Conservation (phyloP, 2,113 vertebrate species). For the Gnathonemus longibarbis region DNA sequence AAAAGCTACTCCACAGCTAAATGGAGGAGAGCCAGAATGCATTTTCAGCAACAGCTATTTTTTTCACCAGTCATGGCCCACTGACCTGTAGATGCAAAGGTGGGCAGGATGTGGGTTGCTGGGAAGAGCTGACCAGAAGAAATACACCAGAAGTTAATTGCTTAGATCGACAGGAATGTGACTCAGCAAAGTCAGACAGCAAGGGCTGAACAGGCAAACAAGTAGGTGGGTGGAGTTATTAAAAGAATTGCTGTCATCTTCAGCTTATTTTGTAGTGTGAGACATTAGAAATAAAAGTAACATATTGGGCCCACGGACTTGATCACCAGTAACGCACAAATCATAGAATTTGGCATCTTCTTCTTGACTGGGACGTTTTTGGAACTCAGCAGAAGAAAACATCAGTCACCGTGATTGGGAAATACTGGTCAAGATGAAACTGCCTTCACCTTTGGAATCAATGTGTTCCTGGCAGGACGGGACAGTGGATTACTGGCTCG, state of each 20-base stretch:
- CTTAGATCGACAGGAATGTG: neutral
- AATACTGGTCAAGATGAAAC: neutral
- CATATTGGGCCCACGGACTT: neutral
- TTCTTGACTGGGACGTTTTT: neutral
- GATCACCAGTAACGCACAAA: neutral
- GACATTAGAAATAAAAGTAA: neutral
- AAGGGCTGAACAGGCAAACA: neutral
- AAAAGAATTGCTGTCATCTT: neutral
- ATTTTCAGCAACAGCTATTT: neutral
- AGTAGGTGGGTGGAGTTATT: neutral
- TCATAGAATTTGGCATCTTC: neutral
- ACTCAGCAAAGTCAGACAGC: neutral
- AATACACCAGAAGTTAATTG: neutral
- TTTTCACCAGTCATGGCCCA: neutral
- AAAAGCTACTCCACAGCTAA: neutral
- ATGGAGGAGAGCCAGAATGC: neutral
- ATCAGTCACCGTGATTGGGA: neutral
- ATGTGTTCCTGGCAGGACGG: neutral
- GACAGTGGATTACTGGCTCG: neutral
- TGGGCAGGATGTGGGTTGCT: neutral
- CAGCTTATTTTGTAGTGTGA: neutral
- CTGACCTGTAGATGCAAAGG: neutral
- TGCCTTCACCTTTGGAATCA: neutral
- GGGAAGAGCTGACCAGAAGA: neutral
- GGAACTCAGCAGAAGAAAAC: neutral